These are phyloP conservation scores for Vombatus ursinus DNA, from an alignment of 2,113 vertebrate species.

Conservation along the genomic window DNA sequence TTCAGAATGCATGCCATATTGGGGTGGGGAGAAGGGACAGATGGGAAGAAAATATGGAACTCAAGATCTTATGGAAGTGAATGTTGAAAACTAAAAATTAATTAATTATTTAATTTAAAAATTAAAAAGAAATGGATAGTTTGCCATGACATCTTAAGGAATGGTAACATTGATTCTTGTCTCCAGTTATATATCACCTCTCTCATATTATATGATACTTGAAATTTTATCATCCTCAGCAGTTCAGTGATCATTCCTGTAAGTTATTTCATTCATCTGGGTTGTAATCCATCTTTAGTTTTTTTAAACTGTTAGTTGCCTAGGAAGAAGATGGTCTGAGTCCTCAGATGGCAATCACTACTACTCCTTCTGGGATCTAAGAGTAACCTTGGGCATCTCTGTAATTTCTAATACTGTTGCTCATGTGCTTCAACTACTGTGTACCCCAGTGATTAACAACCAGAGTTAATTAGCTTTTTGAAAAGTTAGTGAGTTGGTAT, in stretches of 20 bases:
- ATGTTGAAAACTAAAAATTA: too few species aligned
- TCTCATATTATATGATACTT: background rate
- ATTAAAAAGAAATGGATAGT: background rate
- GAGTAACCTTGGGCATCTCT: background rate
- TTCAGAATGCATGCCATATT: too few species aligned
- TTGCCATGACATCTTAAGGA: background rate
- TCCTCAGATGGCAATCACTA: background rate
- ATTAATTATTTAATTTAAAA: too few species aligned
- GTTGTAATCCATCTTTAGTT: background rate
- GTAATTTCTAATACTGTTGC: background rate
- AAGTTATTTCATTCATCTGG: background rate
- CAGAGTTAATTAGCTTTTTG: background rate
- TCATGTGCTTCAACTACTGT: background rate
- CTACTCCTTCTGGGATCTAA: background rate
- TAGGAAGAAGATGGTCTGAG: background rate
- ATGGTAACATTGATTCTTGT: background rate
- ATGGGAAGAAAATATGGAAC: too few species aligned
- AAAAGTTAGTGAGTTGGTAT: background rate
- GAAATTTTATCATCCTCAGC: background rate
- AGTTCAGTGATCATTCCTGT: background rate
- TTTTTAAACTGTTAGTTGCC: background rate
- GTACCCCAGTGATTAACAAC: background rate
- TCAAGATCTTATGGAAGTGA: too few species aligned
- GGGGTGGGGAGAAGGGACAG: too few species aligned
- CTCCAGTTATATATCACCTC: background rate